Base-by-base conservation (phyloP, 2,888 invertebrate species). In the Athalia cordata region DNA sequence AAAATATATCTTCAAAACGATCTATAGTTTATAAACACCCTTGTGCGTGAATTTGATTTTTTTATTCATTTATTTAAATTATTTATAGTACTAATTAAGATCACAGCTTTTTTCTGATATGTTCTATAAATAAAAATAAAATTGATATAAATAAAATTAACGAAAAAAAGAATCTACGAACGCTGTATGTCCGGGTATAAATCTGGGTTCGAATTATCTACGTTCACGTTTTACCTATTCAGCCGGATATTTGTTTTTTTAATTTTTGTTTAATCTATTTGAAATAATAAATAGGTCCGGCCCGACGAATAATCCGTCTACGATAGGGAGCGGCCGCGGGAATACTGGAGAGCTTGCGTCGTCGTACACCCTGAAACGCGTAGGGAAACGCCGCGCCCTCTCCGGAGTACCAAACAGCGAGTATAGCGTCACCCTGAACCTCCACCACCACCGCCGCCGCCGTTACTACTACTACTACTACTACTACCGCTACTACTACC, bases 301-400 rank as follows among this genome's bases (percentile, higher is more conserved):
- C n/a, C n/a, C 62, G 77, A 77, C 57, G 66, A 75, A 55, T 29
- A 29, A 57, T 83, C 79, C 83, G 86, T 87, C 87, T 86, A 87
- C 87, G 87, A 87, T 88, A 87, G 89, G 89, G 89, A 89, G 89
- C 89, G 89, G 89, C 86, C 88, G 89, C 87, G 87, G 86, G 88
- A 87, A 89, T 85, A 88, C 89, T 89, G 87, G 84, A 86, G 84
- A 52, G 62, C 57, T 64, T 47, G 66, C 72, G 70, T 49, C 45
- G 29, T 29, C 29, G 66, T 64, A 59, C 77, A 67, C 65, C 59
- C 77, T 64, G 49, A 50, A 29, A 29, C 29, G 52, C 74, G 79
- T 62, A 77, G 66, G 77, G 50, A 77, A 59, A 65, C 79, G 72
- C 79, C 78, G 72, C 78, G 78, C 72, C 79, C 75, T 75, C 75